Evolutionary conservation across 2,113 vertebrate species (phyloP), one percentile per base, ranked within the genome.

Genomic region (Tor tambroides): DNA sequence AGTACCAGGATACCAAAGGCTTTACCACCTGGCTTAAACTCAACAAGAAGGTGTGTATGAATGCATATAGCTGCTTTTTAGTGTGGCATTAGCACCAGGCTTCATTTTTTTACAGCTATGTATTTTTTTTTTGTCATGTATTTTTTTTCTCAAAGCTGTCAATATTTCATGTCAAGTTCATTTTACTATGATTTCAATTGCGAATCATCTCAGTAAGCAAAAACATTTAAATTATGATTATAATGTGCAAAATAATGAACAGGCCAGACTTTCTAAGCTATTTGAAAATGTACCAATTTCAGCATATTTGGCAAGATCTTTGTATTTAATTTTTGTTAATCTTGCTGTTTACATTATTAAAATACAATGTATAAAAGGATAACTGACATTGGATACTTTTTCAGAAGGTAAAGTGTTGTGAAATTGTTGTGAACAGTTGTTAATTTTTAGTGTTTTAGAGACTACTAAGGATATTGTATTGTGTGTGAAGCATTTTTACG

Each of bases 11-110:
- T 83, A 98, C 98, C 83, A 99, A 99, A 91, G 96, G 97, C 86
- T 99, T 99, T 92, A 97, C 97, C 6, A 99, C 98, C 1, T 99
- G 98, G 98, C 95, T 99, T 86, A 99, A 99, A 92, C 93, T 99
- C 90, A 99, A 99, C 92, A 99, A 99, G 93, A 99, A 99, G 97
- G 98, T 98, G 69, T 92, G 89, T 46, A 11, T 56, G 41, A 61
- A 32, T 75, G 7, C 30, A 56, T 82, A 56, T 35, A 56, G 30
- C 46, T 43, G 41, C 41, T 43, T 43, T 43, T 11, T 3, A 43
- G 8, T 43, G 8, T 43, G 6, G 6, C 6, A 38, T 43, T 43
- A 10, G 41, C 43, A 43, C 43, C 43, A 43, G 43, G 43, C 2
- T 46, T 46, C 43, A 46, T 46, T 46, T 46, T 46, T 46, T 2